Base-by-base conservation (phyloP, 2,888 invertebrate species). In the Pollenia labialis region DNA sequence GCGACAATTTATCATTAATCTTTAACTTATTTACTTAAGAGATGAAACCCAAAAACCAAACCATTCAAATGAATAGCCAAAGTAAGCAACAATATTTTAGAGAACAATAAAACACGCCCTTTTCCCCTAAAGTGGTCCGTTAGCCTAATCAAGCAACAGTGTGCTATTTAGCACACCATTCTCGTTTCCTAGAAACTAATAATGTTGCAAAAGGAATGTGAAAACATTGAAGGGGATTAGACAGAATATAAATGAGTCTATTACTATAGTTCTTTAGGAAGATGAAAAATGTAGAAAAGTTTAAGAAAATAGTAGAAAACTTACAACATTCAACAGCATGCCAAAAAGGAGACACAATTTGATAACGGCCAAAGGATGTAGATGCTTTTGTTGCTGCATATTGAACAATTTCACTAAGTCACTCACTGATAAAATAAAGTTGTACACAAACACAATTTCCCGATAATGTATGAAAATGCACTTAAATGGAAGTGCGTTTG, bases 321-420 rank as follows among this genome's bases (percentile, higher is more conserved):
- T 81, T 74, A 81, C 81, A 86, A 92, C 91, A 90, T 91, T 92
- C 86, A 92, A 87, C 76, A 92, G 89, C 92, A 92, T 90, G 85
- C 90, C 90, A 82, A 92, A 89, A 75, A 91, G 81, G 82, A 92
- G 88, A 90, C 91, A 88, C 62, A 91, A 81, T 88, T 89, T 85
- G 14, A 88, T 71, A 80, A 87, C 68, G 69, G 87, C 69, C 81
- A 87, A 82, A 81, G 86, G 87, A 54, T 68, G 81, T 68, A 85
- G 52, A 48, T 62, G 64, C 40, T 54, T 48, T 66, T 64, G 62
- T 75, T 56, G 71, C 72, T 64, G 75, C 84, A 85, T 85, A 40
- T 68, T 62, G 40, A 72, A 66, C 62, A 60, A 76, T 76, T 69
- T 69, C 54, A 52, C 50, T 23, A 58, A 14, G 69, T 18, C 64